phyloP scores from a whole-genome alignment of 2,888 invertebrate species.

The Cheilosia urbana region DNA sequence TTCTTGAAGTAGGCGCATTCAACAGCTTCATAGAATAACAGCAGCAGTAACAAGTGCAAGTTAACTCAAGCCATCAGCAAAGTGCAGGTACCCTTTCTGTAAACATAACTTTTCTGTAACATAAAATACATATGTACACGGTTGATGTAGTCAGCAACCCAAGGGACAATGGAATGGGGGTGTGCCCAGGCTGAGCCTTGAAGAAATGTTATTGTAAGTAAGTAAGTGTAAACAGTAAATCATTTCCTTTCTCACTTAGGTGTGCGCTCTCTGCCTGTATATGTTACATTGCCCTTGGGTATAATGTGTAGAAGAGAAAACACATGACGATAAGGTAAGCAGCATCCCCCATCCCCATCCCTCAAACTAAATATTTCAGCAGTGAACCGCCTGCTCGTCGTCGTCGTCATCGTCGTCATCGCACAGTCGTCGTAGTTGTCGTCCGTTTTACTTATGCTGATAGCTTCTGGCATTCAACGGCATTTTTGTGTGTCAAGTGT shows the following conservation, averaged over 20 bases:
- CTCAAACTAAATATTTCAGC: slow-evolving; percentile 8
- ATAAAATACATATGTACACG: neutral
- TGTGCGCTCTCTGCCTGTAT: neutral
- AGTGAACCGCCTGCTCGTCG: neutral
- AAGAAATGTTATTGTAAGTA: slow-evolving; percentile 71
- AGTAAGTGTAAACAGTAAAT: slow-evolving; percentile 74
- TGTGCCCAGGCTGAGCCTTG: slow-evolving; percentile 37
- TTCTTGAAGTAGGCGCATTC: slow-evolving; percentile 58
- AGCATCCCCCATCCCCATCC: slow-evolving; percentile 1
- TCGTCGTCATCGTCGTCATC: slow-evolving; percentile 5
- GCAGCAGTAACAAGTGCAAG: slow-evolving; percentile 46
- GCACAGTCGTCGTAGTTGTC: neutral
- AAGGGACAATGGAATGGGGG: neutral
- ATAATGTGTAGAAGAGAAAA: slow-evolving; percentile 49
- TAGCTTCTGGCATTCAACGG: slow-evolving; percentile 60
- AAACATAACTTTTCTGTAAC: no score
- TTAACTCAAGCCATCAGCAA: slow-evolving; percentile 35
- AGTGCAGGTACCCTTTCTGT: neutral
- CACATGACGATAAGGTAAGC: slow-evolving; percentile 58
- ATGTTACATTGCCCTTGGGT: slow-evolving; percentile 58
- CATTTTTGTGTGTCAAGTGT: slow-evolving; percentile 68
- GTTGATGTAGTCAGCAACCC: neutral
- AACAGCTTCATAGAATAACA: slow-evolving; percentile 38
- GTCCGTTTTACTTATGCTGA: slow-evolving; percentile 37
- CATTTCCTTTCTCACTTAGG: slow-evolving; percentile 55